Base-by-base conservation (phyloP, 2,888 invertebrate genomes). In the Athripsodes cinereus region DNA sequence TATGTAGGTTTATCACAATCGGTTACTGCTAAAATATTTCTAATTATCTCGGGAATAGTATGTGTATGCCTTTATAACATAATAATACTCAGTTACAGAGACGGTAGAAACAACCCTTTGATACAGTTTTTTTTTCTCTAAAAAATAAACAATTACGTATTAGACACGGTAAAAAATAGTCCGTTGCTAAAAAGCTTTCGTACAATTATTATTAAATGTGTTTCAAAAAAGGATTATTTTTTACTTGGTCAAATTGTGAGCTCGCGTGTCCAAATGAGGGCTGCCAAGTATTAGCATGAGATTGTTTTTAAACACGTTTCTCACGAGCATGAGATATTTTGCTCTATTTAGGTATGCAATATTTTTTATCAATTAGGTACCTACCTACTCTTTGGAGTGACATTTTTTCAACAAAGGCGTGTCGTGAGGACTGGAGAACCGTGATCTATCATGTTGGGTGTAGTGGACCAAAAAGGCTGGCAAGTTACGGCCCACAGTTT, bases 211-310 rank as follows among this genome's bases (percentile, higher is more conserved):
- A 51, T 26, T 40, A 40, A 13, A 40, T 40, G 40, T 40, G 40
- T 40, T 40, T 40, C 35, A 40, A 40, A 22, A 52, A 56, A 52
- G 51, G 51, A 46, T 52, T 52, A 48, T 46, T 57, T 57, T 57
- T 52, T 52, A 21, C 19, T 19, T 22, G 10, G 11, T 34, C 22
- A 52, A 57, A 52, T 57, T 57, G 46, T 57, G 46, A 22, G 20
- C 52, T 57, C 52, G 57, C 57, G 57, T 57, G 57, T 46, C 57
- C 26, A 22, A 35, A 52, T 31, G 18, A 16, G 57, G 57, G 52
- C 52, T 21, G 20, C 21, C 18, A 55, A 52, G 18, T 48, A 22
- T 13, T 35, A 21, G 11, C 52, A 56, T 51, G 56, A 26, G 52
- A 52, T 40, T 52, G 48, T 55, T 50, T 50, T 18, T n/a, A 35